Conservation (phyloP, 2,797 vertebrate species). For the Anguilla obscura region DNA sequence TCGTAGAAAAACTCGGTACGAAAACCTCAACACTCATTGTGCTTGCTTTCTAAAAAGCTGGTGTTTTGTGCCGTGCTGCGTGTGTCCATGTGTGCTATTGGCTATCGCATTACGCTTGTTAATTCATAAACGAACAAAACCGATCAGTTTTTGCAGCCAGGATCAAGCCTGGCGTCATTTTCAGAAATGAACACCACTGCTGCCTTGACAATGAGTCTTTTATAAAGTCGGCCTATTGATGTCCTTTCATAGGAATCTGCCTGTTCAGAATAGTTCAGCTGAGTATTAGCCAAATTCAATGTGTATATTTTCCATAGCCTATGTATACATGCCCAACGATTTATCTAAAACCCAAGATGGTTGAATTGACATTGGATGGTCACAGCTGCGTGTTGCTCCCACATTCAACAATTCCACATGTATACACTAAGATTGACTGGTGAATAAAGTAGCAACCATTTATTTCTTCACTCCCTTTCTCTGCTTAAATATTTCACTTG, state of each 20-base stretch:
- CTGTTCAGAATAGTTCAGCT: background rate
- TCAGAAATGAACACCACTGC: background rate
- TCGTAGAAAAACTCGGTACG: constrained; percentile 88
- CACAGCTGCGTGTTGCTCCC: no score
- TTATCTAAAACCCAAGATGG: background rate
- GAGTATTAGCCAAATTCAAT: background rate
- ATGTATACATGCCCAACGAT: background rate
- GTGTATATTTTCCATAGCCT: background rate
- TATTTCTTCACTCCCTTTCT: background rate
- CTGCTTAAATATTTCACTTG: background rate
- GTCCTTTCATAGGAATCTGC: background rate
- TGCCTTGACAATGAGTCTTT: background rate
- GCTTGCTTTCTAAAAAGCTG: background rate
- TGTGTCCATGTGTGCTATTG: background rate
- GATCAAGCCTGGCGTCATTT: background rate
- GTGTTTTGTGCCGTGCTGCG: background rate
- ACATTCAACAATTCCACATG: background rate
- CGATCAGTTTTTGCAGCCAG: background rate
- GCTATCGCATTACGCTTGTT: background rate
- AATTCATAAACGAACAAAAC: background rate
- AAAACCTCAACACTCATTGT: background rate
- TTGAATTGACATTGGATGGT: background rate
- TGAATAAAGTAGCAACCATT: background rate
- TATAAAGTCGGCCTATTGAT: background rate
- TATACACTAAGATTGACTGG: background rate